phyloP scores from a whole-genome alignment of 2,797 vertebrate genomes.

The Cossypha dichroa region DNA sequence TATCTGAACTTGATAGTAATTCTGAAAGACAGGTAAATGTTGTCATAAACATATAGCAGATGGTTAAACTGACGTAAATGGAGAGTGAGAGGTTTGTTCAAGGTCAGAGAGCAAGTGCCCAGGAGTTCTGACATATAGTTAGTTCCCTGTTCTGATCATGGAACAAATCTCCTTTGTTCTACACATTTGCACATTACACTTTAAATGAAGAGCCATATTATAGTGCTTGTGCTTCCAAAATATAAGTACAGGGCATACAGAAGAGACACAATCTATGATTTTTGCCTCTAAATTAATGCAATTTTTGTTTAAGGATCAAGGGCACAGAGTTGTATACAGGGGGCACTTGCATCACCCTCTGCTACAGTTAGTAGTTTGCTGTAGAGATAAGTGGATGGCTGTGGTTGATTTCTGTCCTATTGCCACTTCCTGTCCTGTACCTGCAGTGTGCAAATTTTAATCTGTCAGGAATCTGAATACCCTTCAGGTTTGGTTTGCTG shows the following conservation, averaged over 20 bases:
- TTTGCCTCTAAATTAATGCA: not conserved
- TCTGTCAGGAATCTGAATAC: not conserved
- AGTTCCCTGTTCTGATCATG: not conserved
- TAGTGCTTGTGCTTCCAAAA: not conserved
- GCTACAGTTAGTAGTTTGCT: not conserved
- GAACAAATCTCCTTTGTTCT: slow-evolving; percentile 53
- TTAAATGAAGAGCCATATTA: not conserved
- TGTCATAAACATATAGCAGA: slow-evolving; percentile 40
- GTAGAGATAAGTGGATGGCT: not conserved
- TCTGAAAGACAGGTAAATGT: slow-evolving; percentile 45
- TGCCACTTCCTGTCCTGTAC: not conserved
- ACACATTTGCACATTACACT: not conserved
- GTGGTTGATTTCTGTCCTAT: not conserved
- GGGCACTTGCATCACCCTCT: not conserved
- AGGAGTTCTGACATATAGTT: slow-evolving; percentile 5
- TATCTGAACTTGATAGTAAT: slow-evolving; percentile 19
- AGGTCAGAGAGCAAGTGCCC: slow-evolving; percentile 60
- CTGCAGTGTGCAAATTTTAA: not conserved
- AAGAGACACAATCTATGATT: not conserved
- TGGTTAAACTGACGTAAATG: slow-evolving; percentile 45
- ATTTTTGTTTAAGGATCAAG: not conserved
- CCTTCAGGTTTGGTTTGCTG: not conserved
- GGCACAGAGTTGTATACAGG: not conserved
- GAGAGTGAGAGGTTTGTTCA: slow-evolving; percentile 30
- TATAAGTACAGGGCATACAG: not conserved